Conservation (phyloP, 2,888 invertebrate species). For the Ectropis crepuscularia region DNA sequence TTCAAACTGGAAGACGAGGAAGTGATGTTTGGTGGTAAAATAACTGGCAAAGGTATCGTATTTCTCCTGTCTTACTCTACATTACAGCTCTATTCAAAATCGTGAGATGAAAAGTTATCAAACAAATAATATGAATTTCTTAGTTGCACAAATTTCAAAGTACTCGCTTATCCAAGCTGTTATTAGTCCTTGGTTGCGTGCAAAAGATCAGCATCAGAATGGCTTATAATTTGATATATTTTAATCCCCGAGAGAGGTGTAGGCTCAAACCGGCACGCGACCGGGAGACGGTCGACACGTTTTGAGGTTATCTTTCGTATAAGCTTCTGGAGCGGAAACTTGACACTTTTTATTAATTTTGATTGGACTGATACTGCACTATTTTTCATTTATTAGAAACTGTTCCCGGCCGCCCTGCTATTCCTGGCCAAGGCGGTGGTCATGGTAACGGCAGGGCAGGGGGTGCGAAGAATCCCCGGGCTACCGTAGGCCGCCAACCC, state of each 20-base stretch:
- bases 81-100: too few species aligned
- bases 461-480: too few species aligned
- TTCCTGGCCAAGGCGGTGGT: too few species aligned
- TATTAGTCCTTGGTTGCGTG: neutral
- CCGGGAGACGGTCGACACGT: constrained; percentile 13
- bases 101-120: neutral
- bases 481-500: too few species aligned
- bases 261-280: constrained; percentile 23
- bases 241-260: constrained; percentile 22
- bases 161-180: neutral
- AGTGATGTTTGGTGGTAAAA: too few species aligned
- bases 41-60: too few species aligned
- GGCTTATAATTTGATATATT: constrained; percentile 23
- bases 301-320: neutral
- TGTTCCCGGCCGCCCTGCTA: too few species aligned
- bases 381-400: too few species aligned
- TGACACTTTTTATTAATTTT: constrained; percentile 4
- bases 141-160: neutral
- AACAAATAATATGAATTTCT: neutral
- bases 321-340: constrained; percentile 13
- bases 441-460: too few species aligned
- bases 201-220: constrained; percentile 1
- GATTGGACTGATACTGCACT: too few species aligned
- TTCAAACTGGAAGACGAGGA: too few species aligned
- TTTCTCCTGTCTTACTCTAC: too few species aligned